These are phyloP conservation scores for Triplophysa siluroides DNA, from an alignment of 2,113 vertebrate species.

Conservation along the genomic window DNA sequence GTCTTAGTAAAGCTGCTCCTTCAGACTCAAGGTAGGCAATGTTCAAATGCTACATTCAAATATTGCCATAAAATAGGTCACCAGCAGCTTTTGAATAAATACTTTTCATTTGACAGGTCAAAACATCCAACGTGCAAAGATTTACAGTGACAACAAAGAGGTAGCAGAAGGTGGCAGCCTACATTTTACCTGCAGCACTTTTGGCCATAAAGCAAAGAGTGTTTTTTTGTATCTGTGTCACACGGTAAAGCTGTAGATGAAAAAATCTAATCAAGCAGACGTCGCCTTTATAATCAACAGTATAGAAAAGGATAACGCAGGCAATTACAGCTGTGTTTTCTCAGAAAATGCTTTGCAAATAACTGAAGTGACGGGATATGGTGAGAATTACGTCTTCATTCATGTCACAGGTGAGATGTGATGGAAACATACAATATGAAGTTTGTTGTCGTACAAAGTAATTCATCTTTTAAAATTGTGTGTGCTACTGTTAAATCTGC, in stretches of 20 bases:
- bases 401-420: conserved; percentile 15
- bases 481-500: no score
- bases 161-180: conserved; percentile 51
- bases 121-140: conserved; percentile 50
- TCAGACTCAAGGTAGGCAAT: neutral
- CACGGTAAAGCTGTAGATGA: conserved; percentile 10
- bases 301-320: conserved; percentile 35
- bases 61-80: neutral
- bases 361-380: neutral
- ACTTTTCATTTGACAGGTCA: conserved; percentile 6
- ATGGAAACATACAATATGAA: neutral
- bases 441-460: no score
- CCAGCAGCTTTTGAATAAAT: neutral
- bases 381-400: conserved; percentile 2
- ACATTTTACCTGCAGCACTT: conserved; percentile 54
- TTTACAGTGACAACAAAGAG: conserved; percentile 18
- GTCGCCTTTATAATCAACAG: conserved; percentile 42
- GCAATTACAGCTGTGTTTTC: conserved; percentile 60
- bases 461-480: no score
- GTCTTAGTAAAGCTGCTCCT: neutral
- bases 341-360: neutral
- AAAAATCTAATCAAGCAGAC: conserved; percentile 14
- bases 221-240: conserved; percentile 56
- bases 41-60: neutral
- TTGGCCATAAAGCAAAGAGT: neutral